Evolutionary conservation across 2,888 invertebrate species (phyloP).

Genomic region (Eurois occulta): DNA sequence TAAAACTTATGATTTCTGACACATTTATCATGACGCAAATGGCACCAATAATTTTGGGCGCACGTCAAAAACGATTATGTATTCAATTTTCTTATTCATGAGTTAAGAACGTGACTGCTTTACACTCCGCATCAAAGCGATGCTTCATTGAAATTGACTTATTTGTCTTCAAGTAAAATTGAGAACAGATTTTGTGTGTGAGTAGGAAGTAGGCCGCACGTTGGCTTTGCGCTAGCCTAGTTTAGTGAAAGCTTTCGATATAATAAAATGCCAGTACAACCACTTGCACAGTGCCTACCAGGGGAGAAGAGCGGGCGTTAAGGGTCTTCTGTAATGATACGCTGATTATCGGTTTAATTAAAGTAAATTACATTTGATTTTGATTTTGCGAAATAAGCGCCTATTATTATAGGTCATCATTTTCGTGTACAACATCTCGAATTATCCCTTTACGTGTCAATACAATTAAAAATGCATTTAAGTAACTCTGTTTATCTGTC

Average conservation of each 20-base stretch:
- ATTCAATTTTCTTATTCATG: slow-evolving; percentile 75
- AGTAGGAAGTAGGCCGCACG: neutral
- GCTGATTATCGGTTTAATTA: too few species aligned
- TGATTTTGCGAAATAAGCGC: neutral
- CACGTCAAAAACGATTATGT: slow-evolving; percentile 64
- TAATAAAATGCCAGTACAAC: too few species aligned
- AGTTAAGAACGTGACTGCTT: slow-evolving; percentile 68
- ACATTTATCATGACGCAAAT: slow-evolving; percentile 34
- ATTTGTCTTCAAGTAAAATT: slow-evolving; percentile 41
- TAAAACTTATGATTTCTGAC: neutral
- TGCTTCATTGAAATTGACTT: slow-evolving; percentile 53
- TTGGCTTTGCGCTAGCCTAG: neutral
- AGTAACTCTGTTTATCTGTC: neutral
- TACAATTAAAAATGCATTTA: too few species aligned
- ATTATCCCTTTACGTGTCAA: too few species aligned
- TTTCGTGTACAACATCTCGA: neutral
- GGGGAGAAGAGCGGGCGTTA: too few species aligned
- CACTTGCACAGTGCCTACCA: too few species aligned
- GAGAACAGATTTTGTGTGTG: slow-evolving; percentile 16
- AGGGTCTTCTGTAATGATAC: too few species aligned
- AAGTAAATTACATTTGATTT: too few species aligned
- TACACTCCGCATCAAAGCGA: slow-evolving; percentile 53
- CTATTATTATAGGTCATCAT: neutral
- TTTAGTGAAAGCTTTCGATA: too few species aligned
- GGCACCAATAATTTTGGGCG: slow-evolving; percentile 44